phyloP scores from a whole-genome alignment of 2,797 vertebrate genomes.

The Sylvilagus floridanus region DNA sequence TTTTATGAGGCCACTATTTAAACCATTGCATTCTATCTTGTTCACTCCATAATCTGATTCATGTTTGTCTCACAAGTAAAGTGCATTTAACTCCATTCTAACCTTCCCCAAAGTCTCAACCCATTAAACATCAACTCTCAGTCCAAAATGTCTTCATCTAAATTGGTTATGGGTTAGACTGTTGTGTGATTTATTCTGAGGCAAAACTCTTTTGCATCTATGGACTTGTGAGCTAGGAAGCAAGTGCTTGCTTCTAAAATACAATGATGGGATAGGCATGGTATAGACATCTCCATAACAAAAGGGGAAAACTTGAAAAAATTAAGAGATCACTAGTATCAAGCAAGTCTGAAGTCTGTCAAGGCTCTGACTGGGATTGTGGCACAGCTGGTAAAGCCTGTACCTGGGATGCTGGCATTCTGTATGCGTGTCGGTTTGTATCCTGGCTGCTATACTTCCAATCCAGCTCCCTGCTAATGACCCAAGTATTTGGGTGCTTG shows the following conservation, averaged over 20 bases:
- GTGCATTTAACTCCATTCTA: background rate
- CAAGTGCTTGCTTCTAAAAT: conserved; percentile 25
- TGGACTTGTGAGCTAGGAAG: background rate
- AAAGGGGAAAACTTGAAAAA: background rate
- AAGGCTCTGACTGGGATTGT: background rate
- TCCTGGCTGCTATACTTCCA: too few species aligned
- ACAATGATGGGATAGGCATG: background rate
- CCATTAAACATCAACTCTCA: background rate
- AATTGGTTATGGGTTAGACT: background rate
- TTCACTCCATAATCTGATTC: background rate
- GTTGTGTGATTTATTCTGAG: background rate
- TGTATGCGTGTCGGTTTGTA: too few species aligned
- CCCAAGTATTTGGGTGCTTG: too few species aligned
- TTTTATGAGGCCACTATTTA: background rate
- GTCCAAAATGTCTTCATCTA: background rate
- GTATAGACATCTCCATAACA: background rate
- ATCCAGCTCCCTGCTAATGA: too few species aligned
- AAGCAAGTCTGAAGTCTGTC: background rate
- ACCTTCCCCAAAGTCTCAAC: background rate
- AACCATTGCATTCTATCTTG: background rate
- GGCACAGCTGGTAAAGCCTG: too few species aligned
- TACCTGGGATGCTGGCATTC: too few species aligned
- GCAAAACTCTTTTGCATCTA: background rate
- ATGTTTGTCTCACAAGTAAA: background rate
- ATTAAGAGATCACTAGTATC: background rate